phyloP scores from a whole-genome alignment of 2,797 vertebrate species.

The Pelodytes ibericus region DNA sequence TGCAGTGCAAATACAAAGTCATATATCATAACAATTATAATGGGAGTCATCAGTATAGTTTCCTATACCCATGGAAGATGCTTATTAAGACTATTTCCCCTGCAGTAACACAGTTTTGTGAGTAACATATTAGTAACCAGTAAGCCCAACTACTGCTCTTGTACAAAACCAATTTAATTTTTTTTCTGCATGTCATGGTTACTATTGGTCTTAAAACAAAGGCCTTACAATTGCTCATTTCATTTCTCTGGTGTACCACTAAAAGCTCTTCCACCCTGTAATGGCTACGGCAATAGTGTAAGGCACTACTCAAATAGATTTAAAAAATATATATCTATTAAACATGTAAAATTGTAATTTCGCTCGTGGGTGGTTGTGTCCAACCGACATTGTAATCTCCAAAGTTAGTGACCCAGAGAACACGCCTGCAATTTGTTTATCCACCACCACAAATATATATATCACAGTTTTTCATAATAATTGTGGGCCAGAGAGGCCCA shows the following conservation, averaged over 20 bases:
- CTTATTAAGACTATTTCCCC: background rate
- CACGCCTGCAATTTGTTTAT: background rate
- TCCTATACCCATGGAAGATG: too few species aligned
- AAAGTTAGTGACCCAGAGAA: background rate
- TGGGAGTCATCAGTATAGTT: too few species aligned
- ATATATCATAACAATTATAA: background rate
- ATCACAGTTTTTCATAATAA: background rate
- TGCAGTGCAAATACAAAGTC: slow-evolving; percentile 30
- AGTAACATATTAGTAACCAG: too few species aligned
- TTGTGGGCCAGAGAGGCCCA: background rate
- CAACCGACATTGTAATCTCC: background rate
- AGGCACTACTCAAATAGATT: slow-evolving; percentile 28
- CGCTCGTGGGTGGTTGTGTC: background rate
- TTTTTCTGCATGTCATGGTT: background rate
- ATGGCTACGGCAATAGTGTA: slow-evolving; percentile 31
- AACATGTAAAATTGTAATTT: background rate
- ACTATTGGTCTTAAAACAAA: background rate
- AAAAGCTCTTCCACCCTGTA: slow-evolving; percentile 16
- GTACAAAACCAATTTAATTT: background rate
- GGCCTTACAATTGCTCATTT: too few species aligned
- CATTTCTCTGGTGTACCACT: background rate
- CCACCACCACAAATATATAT: background rate
- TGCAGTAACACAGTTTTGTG: slow-evolving; percentile 5
- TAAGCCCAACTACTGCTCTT: too few species aligned
- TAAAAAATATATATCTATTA: background rate